Conservation (phyloP, 2,113 vertebrate species). For the Lampris incognitus region DNA sequence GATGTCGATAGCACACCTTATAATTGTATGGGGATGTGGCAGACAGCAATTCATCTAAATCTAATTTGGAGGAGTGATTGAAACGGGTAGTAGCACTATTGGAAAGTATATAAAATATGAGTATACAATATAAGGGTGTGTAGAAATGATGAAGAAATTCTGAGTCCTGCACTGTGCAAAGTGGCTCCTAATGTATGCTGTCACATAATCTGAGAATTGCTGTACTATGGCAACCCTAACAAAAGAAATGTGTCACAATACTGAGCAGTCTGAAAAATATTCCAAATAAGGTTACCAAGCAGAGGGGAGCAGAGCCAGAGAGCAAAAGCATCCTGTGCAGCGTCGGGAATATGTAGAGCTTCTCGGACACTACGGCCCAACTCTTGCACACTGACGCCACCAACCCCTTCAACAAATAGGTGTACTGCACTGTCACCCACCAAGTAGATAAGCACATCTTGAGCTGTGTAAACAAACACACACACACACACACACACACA, state of each 20-base stretch:
- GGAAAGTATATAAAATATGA: too few relatives aligned
- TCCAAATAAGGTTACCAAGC: slow-evolving; percentile 77
- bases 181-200: too few relatives aligned
- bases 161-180: too few relatives aligned
- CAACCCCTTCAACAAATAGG: slow-evolving; percentile 83
- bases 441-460: slow-evolving; percentile 88
- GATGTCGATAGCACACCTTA: too few relatives aligned
- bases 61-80: too few relatives aligned
- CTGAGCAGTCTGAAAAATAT: background rate
- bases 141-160: too few relatives aligned
- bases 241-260: background rate
- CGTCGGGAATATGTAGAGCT: slow-evolving; percentile 84
- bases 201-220: too few relatives aligned
- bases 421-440: slow-evolving; percentile 85
- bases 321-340: slow-evolving; percentile 84
- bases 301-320: slow-evolving; percentile 91
- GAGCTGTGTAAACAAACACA: slow-evolving; percentile 69
- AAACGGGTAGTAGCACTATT: too few relatives aligned
- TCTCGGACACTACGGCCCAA: slow-evolving; percentile 85
- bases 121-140: too few relatives aligned
- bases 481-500: background rate
- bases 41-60: too few relatives aligned
- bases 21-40: too few relatives aligned
- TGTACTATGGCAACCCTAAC: background rate
- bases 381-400: slow-evolving; percentile 84